Percentiles rank a stretch among this genome's conserved stretches.
These are phyloP conservation scores for Agrilus planipennis DNA, from an alignment of 1,140 invertebrate species.

Conservation along the genomic window DNA sequence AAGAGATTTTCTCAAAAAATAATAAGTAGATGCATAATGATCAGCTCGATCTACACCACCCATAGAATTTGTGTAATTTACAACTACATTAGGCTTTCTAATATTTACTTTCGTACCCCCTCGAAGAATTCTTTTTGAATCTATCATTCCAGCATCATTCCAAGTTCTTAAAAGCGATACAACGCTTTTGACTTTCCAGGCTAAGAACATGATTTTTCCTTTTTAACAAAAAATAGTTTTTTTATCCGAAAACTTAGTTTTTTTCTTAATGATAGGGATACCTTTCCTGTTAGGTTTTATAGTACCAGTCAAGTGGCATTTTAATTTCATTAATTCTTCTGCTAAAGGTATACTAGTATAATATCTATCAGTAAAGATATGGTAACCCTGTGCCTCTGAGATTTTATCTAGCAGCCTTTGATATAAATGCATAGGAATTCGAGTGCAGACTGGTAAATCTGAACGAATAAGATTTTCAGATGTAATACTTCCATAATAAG, in stretches of 20 bases:
- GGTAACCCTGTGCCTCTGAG: conserved; percentile 1
- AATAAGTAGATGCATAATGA: no score
- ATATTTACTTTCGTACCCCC: no score
- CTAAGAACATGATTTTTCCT: conserved; percentile 5
- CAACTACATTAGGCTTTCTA: no score
- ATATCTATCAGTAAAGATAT: conserved; percentile 6
- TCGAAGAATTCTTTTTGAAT: no score
- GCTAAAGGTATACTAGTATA: conserved; percentile 8
- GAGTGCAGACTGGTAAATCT: background rate
- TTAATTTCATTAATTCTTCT: background rate
- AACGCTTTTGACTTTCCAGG: conserved; percentile 11
- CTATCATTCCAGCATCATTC: no score
- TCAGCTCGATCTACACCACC: no score
- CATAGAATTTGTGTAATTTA: no score
- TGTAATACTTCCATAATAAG: conserved; percentile 18
- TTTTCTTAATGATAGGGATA: conserved; percentile 5
- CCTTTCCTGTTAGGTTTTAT: conserved; percentile 7
- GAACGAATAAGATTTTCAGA: conserved; percentile 1
- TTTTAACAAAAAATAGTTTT: background rate
- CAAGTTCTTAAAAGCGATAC: conserved; percentile 2
- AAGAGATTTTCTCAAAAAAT: no score
- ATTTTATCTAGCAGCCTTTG: conserved; percentile 2
- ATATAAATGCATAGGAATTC: background rate
- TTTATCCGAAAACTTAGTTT: conserved; percentile 5
- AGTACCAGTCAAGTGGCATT: background rate